Evolutionary conservation across 1,140 invertebrate genomes (phyloP).

Genomic region (Cephus cinctus): DNA sequence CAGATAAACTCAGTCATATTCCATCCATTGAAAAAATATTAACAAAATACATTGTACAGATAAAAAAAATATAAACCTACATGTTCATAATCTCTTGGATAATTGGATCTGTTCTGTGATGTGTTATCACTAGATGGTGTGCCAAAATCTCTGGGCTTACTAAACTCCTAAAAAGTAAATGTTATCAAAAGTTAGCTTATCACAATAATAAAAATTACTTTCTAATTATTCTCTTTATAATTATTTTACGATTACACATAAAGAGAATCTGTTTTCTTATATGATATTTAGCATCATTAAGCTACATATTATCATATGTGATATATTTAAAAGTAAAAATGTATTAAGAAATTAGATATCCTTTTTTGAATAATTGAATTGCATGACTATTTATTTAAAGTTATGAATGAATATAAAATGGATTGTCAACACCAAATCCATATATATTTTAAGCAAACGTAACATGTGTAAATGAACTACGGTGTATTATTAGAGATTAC

Average conservation of each 20-base stretch:
- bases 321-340: background rate
- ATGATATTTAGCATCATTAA: constrained; percentile 5
- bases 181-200: no score
- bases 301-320: constrained; percentile 6
- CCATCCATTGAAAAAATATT: background rate
- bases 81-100: constrained; percentile 3
- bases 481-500: constrained; percentile 34
- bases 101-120: background rate
- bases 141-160: constrained; percentile 1
- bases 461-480: constrained; percentile 14
- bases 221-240: no score
- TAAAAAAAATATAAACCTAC: background rate
- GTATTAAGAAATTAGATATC: background rate
- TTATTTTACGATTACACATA: background rate
- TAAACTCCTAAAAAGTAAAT: background rate
- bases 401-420: constrained; percentile 11
- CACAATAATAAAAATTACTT: no score
- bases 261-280: constrained; percentile 5
- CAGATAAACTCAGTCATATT: background rate
- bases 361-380: constrained; percentile 3
- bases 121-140: background rate
- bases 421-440: constrained; percentile 4
- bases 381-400: constrained; percentile 2
- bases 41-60: background rate
- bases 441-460: constrained; percentile 21